phyloP scores from a whole-genome alignment of 2,113 vertebrate genomes.

The Lampris incognitus region DNA sequence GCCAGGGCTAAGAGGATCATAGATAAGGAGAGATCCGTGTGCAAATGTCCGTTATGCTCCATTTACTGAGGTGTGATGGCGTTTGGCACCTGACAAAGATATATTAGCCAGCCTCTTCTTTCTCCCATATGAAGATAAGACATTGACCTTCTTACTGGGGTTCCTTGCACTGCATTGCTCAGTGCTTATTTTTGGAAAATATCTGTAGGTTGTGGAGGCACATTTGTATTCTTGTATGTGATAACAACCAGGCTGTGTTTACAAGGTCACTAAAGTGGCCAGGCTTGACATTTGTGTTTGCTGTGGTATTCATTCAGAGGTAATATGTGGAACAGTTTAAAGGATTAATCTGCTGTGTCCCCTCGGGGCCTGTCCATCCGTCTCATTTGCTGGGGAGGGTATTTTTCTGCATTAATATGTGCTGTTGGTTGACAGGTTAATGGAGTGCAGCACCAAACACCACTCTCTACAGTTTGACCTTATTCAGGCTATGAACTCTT shows the following conservation, averaged over 20 bases:
- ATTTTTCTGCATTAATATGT: conserved; percentile 62
- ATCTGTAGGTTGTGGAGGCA: conserved; percentile 40
- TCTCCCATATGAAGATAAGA: conserved; percentile 72
- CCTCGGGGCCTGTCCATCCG: conserved; percentile 63
- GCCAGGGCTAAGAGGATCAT: conserved; percentile 89
- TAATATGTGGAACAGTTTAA: conserved; percentile 76
- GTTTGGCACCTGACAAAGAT: conserved; percentile 78
- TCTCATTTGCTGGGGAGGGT: conserved; percentile 25
- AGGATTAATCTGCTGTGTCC: conserved; percentile 75
- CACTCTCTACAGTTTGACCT: conserved; percentile 64
- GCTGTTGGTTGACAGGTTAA: conserved; percentile 69
- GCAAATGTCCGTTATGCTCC: conserved; percentile 79
- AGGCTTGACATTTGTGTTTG: conserved; percentile 72
- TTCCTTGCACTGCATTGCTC: conserved; percentile 32
- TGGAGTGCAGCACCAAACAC: conserved; percentile 68
- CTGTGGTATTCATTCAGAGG: conserved; percentile 68
- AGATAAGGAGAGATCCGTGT: conserved; percentile 81
- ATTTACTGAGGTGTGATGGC: conserved; percentile 77
- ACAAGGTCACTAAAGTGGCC: conserved; percentile 71
- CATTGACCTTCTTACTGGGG: conserved; percentile 66
- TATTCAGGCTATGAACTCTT: conserved; percentile 56
- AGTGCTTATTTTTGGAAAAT: conserved; percentile 48
- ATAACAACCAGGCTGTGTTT: conserved; percentile 57
- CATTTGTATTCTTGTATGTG: conserved; percentile 56
- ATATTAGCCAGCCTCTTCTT: conserved; percentile 60